A percentile compares a stretch with the other conserved stretches of the same genome.
Conservation (phyloP, 2,888 invertebrate genomes). For the Nematopogon swammerdamellus region DNA sequence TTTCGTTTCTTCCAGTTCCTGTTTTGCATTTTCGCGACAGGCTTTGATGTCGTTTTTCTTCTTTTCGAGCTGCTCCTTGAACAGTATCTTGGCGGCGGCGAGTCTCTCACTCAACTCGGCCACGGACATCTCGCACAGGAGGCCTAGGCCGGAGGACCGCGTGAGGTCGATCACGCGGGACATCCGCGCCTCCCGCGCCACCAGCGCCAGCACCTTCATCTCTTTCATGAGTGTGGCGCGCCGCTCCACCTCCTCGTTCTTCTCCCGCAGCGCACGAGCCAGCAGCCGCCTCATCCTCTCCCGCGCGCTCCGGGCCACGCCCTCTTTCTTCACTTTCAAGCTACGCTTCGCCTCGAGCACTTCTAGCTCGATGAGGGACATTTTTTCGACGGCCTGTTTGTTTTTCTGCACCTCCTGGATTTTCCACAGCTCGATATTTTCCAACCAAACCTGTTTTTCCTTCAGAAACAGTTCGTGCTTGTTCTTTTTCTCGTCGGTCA, state of each 20-base stretch:
- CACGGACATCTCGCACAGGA: slow-evolving; percentile 64
- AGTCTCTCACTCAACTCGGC: slow-evolving; percentile 59
- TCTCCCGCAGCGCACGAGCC: slow-evolving; percentile 34
- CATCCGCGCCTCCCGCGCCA: slow-evolving; percentile 47
- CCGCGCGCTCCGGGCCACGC: slow-evolving; percentile 27
- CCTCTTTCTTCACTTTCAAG: slow-evolving; percentile 25
- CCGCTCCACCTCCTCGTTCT: slow-evolving; percentile 47
- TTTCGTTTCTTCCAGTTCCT: slow-evolving; percentile 44
- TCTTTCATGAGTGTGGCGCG: slow-evolving; percentile 47
- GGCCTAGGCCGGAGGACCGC: slow-evolving; percentile 54
- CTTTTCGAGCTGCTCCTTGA: slow-evolving; percentile 49
- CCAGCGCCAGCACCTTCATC: slow-evolving; percentile 41
- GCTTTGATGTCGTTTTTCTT: slow-evolving; percentile 41
- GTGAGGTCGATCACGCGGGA: slow-evolving; percentile 58
- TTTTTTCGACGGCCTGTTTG: slow-evolving; percentile 38
- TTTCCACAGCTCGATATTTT: slow-evolving; percentile 51
- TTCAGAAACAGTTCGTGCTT: slow-evolving; percentile 47
- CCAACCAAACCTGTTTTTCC: slow-evolving; percentile 42
- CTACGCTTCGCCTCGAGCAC: slow-evolving; percentile 29
- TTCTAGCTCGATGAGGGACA: slow-evolving; percentile 28
- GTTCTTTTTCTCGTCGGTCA: slow-evolving; percentile 41
- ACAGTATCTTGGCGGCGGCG: slow-evolving; percentile 38
- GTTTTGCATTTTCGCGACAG: slow-evolving; percentile 37
- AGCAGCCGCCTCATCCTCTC: slow-evolving; percentile 27
- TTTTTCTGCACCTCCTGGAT: slow-evolving; percentile 44